Conservation (phyloP, 2,797 vertebrate genomes). For the Siniperca obscura region DNA sequence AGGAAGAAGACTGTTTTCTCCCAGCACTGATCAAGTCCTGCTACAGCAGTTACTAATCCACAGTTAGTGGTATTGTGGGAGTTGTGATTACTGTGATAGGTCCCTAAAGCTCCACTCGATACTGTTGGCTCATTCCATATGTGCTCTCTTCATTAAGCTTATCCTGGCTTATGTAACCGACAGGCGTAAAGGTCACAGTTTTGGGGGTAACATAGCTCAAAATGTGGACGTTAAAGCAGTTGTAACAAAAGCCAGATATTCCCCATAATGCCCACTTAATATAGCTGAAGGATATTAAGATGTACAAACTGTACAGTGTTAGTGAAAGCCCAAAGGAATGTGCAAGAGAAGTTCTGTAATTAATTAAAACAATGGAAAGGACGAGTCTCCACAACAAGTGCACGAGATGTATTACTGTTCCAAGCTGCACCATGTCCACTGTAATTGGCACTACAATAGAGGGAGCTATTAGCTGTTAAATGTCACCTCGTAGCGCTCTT, state of each 20-base stretch:
- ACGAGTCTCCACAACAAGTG: background rate
- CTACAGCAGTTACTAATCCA: background rate
- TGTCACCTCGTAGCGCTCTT: background rate
- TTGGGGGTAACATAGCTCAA: background rate
- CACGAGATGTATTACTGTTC: background rate
- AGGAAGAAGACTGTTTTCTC: background rate
- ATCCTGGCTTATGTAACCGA: slow-evolving; percentile 1
- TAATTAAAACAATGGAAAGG: background rate
- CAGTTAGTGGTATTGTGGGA: background rate
- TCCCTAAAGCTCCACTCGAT: slow-evolving; percentile 15
- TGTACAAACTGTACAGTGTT: background rate
- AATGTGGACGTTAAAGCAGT: background rate
- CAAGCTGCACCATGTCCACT: background rate
- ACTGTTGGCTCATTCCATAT: background rate
- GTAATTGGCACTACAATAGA: background rate
- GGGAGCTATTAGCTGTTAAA: background rate
- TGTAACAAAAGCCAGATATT: background rate
- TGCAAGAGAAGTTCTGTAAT: background rate
- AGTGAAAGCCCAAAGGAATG: slow-evolving; percentile 2
- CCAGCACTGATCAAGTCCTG: background rate
- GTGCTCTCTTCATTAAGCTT: slow-evolving; percentile 16
- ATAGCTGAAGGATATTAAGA: background rate
- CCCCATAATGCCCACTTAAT: background rate
- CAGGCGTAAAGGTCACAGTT: background rate
- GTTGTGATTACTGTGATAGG: background rate